Evolutionary conservation across 1,140 invertebrate species (phyloP).

Genomic region (Hermetia illucens): DNA sequence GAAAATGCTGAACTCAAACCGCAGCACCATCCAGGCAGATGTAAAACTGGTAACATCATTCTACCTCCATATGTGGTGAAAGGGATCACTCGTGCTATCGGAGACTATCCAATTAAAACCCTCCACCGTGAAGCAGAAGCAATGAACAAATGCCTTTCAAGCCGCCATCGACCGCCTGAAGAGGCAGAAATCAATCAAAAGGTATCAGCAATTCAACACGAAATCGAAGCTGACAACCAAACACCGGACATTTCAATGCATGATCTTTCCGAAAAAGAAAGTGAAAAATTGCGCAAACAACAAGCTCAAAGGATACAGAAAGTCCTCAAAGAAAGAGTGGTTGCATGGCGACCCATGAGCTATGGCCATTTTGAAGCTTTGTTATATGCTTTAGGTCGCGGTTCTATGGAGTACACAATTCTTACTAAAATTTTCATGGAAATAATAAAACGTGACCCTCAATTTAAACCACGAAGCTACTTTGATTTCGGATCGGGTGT

Average conservation of each 20-base stretch:
- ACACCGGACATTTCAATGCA: slow-evolving; percentile 15
- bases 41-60: slow-evolving; percentile 33
- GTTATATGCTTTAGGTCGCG: slow-evolving; percentile 53
- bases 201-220: slow-evolving; percentile 18
- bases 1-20: slow-evolving; percentile 44
- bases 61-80: slow-evolving; percentile 43
- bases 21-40: slow-evolving; percentile 48
- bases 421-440: slow-evolving; percentile 57
- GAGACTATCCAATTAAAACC: slow-evolving; percentile 37
- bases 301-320: slow-evolving; percentile 27
- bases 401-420: slow-evolving; percentile 60
- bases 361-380: slow-evolving; percentile 47
- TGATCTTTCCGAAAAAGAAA: slow-evolving; percentile 13
- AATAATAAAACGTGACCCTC: slow-evolving; percentile 42
- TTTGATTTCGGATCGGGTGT: slow-evolving; percentile 87
- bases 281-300: slow-evolving; percentile 22
- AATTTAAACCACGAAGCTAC: slow-evolving; percentile 60
- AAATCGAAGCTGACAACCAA: slow-evolving; percentile 22
- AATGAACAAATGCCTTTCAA: slow-evolving; percentile 43
- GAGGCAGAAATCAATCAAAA: slow-evolving; percentile 33
- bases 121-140: slow-evolving; percentile 35
- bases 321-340: slow-evolving; percentile 36
- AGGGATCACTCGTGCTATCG: slow-evolving; percentile 36
- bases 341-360: slow-evolving; percentile 55
- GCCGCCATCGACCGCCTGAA: slow-evolving; percentile 46